Conservation (phyloP, 2,797 vertebrate species). For the Neostethus bicornis region DNA sequence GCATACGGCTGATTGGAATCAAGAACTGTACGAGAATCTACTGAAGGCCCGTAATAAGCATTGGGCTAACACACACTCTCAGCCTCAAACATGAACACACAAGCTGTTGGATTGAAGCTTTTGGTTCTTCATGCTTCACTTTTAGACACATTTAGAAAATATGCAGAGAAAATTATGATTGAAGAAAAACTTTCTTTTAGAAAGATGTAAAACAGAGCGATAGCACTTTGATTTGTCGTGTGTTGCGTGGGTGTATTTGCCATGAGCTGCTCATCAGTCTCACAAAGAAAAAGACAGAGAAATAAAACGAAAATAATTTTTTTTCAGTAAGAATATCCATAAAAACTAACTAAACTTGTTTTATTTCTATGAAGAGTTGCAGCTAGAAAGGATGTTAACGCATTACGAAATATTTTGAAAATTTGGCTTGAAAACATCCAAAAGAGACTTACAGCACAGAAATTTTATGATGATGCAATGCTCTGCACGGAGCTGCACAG, state of each 20-base stretch:
- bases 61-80: constrained; percentile 17
- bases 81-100: constrained; percentile 10
- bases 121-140: constrained; percentile 28
- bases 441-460: background rate
- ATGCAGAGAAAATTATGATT: background rate
- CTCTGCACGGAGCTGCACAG: background rate
- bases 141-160: constrained; percentile 24
- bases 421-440: too few species aligned
- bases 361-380: too few species aligned
- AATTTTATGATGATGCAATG: background rate
- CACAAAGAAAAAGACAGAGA: too few species aligned
- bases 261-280: too few species aligned
- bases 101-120: constrained; percentile 24
- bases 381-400: background rate
- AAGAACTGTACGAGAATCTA: constrained; percentile 28
- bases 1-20: constrained; percentile 26
- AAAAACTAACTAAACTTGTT: too few species aligned
- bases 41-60: constrained; percentile 43
- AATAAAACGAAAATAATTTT: too few species aligned
- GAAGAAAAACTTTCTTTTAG: background rate
- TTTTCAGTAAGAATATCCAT: too few species aligned
- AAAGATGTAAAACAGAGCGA: background rate
- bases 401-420: too few species aligned
- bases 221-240: background rate
- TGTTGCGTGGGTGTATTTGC: background rate